Evolutionary conservation across 2,113 vertebrate genomes (phyloP).

Genomic region (Mandrillus leucophaeus): DNA sequence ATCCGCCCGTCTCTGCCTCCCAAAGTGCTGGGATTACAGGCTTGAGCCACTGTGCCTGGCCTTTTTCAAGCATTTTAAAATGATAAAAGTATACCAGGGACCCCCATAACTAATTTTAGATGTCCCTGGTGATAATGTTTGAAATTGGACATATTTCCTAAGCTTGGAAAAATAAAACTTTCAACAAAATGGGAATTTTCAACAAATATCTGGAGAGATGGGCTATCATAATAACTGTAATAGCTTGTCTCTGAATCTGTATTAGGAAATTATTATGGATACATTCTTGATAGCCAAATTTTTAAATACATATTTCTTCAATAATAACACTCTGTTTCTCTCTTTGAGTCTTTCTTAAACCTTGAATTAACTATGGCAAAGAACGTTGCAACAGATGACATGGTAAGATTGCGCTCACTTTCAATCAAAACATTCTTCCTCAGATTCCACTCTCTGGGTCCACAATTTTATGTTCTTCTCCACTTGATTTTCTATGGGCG

Average conservation of each 20-base stretch:
- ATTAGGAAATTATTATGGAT: background rate
- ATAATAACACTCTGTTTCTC: background rate
- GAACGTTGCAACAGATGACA: background rate
- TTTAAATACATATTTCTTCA: background rate
- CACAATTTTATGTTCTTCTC: background rate
- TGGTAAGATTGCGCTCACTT: background rate
- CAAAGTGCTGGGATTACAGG: too few relatives aligned
- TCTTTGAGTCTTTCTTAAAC: background rate
- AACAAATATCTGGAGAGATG: background rate
- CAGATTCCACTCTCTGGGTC: background rate
- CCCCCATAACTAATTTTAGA: background rate
- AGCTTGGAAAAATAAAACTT: background rate
- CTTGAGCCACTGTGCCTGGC: too few relatives aligned
- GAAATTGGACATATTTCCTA: background rate
- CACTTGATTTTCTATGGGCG: background rate
- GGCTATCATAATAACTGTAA: background rate
- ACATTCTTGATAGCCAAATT: background rate
- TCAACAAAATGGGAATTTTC: background rate
- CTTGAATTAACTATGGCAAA: background rate
- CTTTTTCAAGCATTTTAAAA: background rate
- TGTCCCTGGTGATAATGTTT: background rate
- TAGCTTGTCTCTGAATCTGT: background rate
- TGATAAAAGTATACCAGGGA: background rate
- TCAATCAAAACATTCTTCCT: background rate
- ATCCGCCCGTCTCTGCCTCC: too few relatives aligned